phyloP scores from a whole-genome alignment of 2,113 vertebrate species.

The Chloropsis hardwickii region DNA sequence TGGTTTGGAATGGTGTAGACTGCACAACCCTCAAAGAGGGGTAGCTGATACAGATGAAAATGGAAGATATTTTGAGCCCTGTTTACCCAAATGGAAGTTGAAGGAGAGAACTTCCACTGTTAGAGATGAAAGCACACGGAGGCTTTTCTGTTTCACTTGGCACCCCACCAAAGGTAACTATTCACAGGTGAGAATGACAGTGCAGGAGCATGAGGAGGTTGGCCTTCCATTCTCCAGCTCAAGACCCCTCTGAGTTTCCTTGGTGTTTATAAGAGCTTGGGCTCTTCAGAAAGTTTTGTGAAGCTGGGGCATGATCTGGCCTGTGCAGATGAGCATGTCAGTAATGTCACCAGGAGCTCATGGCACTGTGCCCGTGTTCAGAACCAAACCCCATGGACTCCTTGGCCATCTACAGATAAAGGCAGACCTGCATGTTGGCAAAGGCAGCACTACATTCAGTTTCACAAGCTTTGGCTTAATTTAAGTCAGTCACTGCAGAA shows the following conservation, averaged over 20 bases:
- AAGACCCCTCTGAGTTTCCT: background rate
- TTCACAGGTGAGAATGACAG: background rate
- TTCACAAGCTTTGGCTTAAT: background rate
- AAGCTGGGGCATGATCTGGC: background rate
- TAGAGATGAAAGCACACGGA: background rate
- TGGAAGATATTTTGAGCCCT: background rate
- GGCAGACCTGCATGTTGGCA: background rate
- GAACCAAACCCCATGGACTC: background rate
- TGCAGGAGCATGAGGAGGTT: background rate
- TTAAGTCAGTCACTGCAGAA: background rate
- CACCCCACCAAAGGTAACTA: background rate
- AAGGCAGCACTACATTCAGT: background rate
- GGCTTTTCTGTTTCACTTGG: background rate
- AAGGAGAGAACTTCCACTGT: background rate
- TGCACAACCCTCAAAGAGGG: background rate
- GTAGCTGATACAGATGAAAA: background rate
- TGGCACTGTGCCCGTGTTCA: rapidly evolving
- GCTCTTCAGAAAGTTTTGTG: background rate
- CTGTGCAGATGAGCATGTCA: background rate
- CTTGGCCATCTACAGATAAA: background rate
- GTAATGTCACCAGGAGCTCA: background rate
- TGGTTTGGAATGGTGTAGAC: background rate
- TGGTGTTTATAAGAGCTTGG: background rate
- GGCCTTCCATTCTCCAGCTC: background rate
- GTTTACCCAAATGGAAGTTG: background rate